Percentiles rank a stretch among this genome's conserved stretches.
These are phyloP conservation scores for Neoseiulus cucumeris DNA, from an alignment of 1,140 invertebrate species.

Conservation along the genomic window DNA sequence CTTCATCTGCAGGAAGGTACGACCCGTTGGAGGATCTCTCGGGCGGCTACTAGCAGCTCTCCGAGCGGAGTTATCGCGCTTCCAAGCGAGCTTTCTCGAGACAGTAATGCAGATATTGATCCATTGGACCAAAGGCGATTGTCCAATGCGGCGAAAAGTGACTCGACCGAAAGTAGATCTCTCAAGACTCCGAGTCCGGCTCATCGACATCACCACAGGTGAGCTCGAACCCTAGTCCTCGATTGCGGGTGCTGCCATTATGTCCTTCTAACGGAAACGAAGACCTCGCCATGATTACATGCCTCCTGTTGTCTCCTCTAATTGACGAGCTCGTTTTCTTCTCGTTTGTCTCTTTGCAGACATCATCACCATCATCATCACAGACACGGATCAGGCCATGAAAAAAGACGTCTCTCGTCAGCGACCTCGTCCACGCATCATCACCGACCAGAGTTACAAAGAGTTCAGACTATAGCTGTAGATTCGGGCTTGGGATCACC, in stretches of 20 bases:
- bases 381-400: neutral
- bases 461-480: neutral
- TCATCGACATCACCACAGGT: conserved; percentile 1
- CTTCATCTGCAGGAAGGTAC: neutral
- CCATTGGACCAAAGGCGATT: neutral
- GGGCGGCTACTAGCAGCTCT: neutral
- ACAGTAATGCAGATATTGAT: too few relatives aligned
- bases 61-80: neutral
- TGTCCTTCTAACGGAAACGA: too few relatives aligned
- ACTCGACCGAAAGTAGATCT: conserved; percentile 4
- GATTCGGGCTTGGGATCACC: neutral
- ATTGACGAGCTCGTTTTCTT: too few relatives aligned
- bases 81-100: neutral
- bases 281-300: too few relatives aligned
- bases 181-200: conserved; percentile 1
- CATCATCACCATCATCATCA: conserved; percentile 8
- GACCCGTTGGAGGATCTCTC: too few relatives aligned
- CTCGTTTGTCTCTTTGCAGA: neutral
- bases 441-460: neutral
- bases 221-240: too few relatives aligned
- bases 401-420: neutral
- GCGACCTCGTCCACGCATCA: neutral
- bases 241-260: too few relatives aligned
- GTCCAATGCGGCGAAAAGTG: neutral
- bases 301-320: too few relatives aligned